Base-by-base conservation (phyloP, 1,140 invertebrate genomes). In the Orchesella cincta region DNA sequence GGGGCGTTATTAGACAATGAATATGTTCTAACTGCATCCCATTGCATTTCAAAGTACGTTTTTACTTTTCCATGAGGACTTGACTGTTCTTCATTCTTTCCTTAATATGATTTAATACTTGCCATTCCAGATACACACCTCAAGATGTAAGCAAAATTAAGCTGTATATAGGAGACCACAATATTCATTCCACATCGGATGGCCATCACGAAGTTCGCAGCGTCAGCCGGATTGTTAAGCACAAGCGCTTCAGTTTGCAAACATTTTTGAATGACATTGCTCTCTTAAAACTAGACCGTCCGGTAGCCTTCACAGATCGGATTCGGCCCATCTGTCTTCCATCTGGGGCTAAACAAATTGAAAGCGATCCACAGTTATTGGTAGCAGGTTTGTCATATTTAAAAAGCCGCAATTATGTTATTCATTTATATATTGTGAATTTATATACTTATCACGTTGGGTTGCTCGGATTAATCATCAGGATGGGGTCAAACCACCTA, bases 301-400 rank as follows among this genome's bases (percentile, higher is more conserved):
- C 93, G 0, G 91, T 96, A 0, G 85, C 88, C 62, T 96, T 92
- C 85, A 89, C 89, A 1, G 88, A 90, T 74, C 89, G 90, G 82
- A 90, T 96, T 67, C 88, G 92, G 76, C 92, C 94, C 0, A 90
- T 97, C 62, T 97, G 95, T 83, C 86, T 97, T 73, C 93, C 94
- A 1, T 85, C 71, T 23, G 71, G 3, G 16, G 39, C 34, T 2
- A 14, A 51, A 14, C 31, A 3, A 5, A n/a, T 33, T 31, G 62
- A 67, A 14, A 33, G n/a, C n/a, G 31, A 29, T 33, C 3, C 8
- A 1, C 28, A 67, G 5, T 67, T 67, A 23, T 29, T 67, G 8
- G 62, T 67, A 14, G 62, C 62, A 67, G 62, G 62, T 67, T 12
- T 46, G 39, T 46, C 20, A 46, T 20, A 46, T 20, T 46, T 46